Evolutionary conservation across 2,888 invertebrate species (phyloP), one percentile per base, ranked within the genome.

Genomic region (Synanthedon vespiformis): DNA sequence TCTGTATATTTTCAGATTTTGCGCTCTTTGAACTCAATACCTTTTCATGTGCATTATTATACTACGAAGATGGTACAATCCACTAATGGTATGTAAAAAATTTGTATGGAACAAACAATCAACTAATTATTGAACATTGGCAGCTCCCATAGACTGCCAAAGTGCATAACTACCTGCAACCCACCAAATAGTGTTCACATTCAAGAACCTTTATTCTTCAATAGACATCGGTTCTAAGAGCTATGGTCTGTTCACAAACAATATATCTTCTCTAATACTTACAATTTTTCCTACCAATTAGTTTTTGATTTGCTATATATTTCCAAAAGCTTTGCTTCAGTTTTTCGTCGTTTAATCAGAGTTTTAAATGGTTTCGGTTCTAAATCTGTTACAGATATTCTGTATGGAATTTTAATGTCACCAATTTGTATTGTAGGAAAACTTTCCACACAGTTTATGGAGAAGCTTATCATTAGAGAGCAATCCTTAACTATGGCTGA

Each of bases 401-500:
- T 88, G 56, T 88, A 90, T 40, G 84, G 77, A 61, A 90, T 77
- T 56, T 65, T 76, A 40, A 66, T 61, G 48, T 78, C 75, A 50
- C 70, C 70, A 52, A 88, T 56, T 58, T 74, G 57, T 34, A 80
- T 61, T 51, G 53, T 67, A n/a, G 72, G 65, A 27, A 57, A 58
- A n/a, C 63, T 60, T 54, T 70, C 62, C 52, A 65, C 56, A 51
- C 52, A 58, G 41, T 65, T 56, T 54, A 64, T 53, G 53, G 75
- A 61, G 57, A 92, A 86, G 51, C 90, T 86, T 51, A 92, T 84
- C 90, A 92, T 91, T 27, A 92, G 86, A 1, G 92, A 93, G 64
- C 92, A 92, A 65, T 93, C 93, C 70, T 90, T 92, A 16, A 91
- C 90, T 4, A 92, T 89, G 34, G 92, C 90, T 12, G 92, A 90